A percentile compares a stretch with the other conserved stretches of the same genome.
Evolutionary conservation across 2,113 vertebrate species (phyloP).

Genomic region (Brienomyrus brachyistius): DNA sequence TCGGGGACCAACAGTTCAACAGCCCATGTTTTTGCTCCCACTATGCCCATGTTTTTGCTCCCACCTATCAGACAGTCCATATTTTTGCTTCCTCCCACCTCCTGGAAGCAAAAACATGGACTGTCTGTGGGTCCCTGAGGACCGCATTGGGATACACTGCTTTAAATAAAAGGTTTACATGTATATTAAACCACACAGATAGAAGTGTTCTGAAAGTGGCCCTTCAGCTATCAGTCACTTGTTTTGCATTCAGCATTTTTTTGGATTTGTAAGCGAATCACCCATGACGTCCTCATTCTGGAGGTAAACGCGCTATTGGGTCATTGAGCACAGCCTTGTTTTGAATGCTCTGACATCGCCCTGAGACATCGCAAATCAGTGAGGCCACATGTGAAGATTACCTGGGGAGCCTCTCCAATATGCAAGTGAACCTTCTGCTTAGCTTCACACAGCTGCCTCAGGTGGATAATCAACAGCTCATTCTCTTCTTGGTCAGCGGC

Average conservation of each 20-base stretch:
- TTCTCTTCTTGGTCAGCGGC: conserved; percentile 90
- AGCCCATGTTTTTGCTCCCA: background rate
- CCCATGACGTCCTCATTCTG: background rate
- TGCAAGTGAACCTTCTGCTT: conserved; percentile 87
- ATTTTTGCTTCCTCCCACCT: background rate
- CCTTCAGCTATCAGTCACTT: background rate
- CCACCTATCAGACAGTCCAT: background rate
- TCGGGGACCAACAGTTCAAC: background rate
- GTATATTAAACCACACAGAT: background rate
- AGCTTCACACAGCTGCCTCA: conserved; percentile 81
- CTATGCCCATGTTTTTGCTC: background rate
- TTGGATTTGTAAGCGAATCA: background rate
- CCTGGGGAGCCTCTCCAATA: conserved; percentile 78
- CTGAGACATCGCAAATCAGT: background rate
- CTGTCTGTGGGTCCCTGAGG: background rate
- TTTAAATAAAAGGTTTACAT: background rate
- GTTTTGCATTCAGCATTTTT: background rate
- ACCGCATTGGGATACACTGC: background rate
- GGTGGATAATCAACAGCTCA: conserved; percentile 85
- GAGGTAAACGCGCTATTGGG: background rate
- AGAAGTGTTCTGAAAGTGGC: background rate
- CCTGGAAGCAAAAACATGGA: background rate
- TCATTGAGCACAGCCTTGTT: background rate
- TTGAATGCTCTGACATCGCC: background rate
- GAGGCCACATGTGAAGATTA: conserved; percentile 32